Base-by-base conservation (phyloP, 2,888 invertebrate species). In the Chrysolina americana region DNA sequence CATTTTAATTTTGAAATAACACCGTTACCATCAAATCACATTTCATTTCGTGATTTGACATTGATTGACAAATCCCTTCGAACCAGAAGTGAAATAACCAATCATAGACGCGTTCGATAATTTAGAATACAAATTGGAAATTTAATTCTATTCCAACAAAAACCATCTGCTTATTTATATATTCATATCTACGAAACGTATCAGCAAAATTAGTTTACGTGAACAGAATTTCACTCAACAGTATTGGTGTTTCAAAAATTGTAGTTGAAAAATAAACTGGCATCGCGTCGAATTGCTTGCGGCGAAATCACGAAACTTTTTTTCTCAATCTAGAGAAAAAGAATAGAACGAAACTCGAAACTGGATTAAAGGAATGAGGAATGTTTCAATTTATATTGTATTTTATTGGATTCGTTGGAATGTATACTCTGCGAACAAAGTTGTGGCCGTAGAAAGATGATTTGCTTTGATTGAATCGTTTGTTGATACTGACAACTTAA, bases 341-440 rank as follows among this genome's bases (percentile, higher is more conserved):
- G 47, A 62, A 66, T 70, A 70, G 66, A 70, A 70, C 69, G 65
- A 75, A 68, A 75, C 63, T 75, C 65, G 72, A 70, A 75, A 75
- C 72, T 76, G 73, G 76, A 76, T 76, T 68, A 62, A 68, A 68
- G 28, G 71, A 73, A 75, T 75, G 71, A 71, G 71, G 75, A 65
- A 70, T 62, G 65, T 68, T 69, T 47, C 70, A 66, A 66, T 50
- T 50, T 50, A 66, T 66, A 47, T 72, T 68, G 59, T 70, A 47
- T 71, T 70, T 74, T 65, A 68, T 65, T 66, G 65, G 71, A 63
- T 50, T 71, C 19, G 9, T 19, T 19, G 23, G 48, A 48, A 21
- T 56, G 6, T 56, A 21, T 21, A 56, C 56, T 56, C 56, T 5
- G 21, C 56, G 23, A 36, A 56, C 1, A 56, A 56, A 56, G 56